phyloP scores from a whole-genome alignment of 1,140 invertebrate species.

The Lucilia sericata region DNA sequence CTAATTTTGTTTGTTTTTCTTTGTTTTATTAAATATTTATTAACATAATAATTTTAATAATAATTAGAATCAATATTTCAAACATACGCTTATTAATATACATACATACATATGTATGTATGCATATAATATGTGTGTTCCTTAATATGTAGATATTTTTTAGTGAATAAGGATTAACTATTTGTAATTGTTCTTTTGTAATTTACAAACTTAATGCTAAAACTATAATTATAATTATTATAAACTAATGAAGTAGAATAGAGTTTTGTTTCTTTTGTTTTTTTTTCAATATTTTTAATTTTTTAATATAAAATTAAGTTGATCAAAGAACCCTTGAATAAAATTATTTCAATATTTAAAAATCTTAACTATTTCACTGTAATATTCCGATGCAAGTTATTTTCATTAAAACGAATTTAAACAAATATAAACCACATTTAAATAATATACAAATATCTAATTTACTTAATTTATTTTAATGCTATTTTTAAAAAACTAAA shows the following conservation, averaged over 20 bases:
- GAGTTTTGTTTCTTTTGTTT: slow-evolving; percentile 20
- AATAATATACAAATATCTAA: background rate
- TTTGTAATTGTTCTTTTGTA: background rate
- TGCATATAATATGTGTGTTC: background rate
- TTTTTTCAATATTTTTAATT: background rate
- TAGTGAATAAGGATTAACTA: background rate
- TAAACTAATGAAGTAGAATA: slow-evolving; percentile 32
- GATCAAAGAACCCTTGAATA: background rate
- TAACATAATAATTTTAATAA: slow-evolving; percentile 12
- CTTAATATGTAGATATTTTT: background rate
- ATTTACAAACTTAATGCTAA: slow-evolving; percentile 18
- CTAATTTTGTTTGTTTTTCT: slow-evolving; percentile 26
- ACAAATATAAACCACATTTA: background rate
- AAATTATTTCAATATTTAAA: slow-evolving; percentile 28
- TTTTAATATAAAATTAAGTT: background rate
- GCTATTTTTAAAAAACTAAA: background rate
- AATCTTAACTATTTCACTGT: slow-evolving; percentile 64
- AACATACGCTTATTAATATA: too few species aligned
- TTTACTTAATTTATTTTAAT: background rate
- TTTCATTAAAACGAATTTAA: background rate
- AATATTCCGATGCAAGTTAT: slow-evolving; percentile 55
- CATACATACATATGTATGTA: too few species aligned
- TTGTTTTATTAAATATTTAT: slow-evolving; percentile 34
- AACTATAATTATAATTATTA: background rate
- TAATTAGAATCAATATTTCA: too few species aligned